Percentiles rank a stretch among this genome's conserved stretches.
These are phyloP conservation scores for Channallabes apus DNA, from an alignment of 2,797 vertebrate species.

Conservation along the genomic window DNA sequence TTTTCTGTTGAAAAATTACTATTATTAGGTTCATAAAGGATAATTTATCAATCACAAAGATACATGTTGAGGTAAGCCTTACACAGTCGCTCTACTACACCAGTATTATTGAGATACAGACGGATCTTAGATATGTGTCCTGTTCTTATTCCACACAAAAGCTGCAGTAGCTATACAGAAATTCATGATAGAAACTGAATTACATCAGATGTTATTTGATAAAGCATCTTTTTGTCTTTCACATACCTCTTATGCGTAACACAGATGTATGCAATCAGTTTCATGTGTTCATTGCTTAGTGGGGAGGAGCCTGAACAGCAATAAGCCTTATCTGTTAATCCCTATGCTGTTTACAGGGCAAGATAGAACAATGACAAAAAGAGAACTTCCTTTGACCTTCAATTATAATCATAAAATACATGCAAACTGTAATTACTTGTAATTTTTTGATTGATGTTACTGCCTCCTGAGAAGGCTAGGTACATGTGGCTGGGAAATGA, in stretches of 20 bases:
- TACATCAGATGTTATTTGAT: constrained; percentile 17
- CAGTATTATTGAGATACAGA: neutral
- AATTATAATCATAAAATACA: too few species aligned
- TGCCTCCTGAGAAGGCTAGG: neutral
- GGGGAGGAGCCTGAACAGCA: constrained; percentile 22
- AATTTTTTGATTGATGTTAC: neutral
- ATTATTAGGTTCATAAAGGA: constrained; percentile 41
- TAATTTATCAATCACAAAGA: neutral
- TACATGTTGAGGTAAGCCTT: neutral
- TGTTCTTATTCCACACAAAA: neutral
- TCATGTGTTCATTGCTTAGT: constrained; percentile 14
- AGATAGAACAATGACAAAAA: constrained; percentile 9
- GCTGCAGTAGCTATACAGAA: neutral
- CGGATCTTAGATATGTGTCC: neutral
- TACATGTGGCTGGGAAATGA: neutral
- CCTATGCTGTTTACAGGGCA: constrained; percentile 17
- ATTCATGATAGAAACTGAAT: neutral
- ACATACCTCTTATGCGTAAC: constrained; percentile 7
- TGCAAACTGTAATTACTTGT: neutral
- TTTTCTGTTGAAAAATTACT: constrained; percentile 29
- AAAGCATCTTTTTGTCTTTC: constrained; percentile 2
- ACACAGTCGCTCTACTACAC: neutral
- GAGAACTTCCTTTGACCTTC: neutral
- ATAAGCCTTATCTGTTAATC: constrained; percentile 27
- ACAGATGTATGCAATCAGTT: constrained; percentile 4